Evolutionary conservation across 2,113 vertebrate genomes (phyloP).

Genomic region (Gavia stellata): DNA sequence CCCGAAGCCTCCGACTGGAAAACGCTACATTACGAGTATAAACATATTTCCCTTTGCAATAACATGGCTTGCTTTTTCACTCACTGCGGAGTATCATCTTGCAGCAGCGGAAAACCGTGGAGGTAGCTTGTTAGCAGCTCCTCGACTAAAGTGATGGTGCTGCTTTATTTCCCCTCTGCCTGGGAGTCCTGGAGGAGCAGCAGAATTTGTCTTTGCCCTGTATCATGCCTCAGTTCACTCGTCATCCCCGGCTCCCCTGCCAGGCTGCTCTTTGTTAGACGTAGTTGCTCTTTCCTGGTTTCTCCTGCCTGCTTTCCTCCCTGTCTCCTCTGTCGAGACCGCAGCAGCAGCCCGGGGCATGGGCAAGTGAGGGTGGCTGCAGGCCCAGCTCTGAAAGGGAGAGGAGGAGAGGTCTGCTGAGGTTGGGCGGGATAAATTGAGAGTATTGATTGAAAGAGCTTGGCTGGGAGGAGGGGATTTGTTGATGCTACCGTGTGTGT

Average conservation of each 20-base stretch:
- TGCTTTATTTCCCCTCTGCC: neutral
- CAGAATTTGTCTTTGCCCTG: neutral
- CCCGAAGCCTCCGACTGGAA: neutral
- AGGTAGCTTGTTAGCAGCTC: neutral
- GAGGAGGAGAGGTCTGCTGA: neutral
- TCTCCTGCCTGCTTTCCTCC: neutral
- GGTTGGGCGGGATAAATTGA: neutral
- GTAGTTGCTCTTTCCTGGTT: neutral
- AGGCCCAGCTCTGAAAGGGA: neutral
- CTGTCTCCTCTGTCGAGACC: fast-evolving
- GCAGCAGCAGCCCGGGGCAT: fast-evolving
- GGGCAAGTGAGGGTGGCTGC: neutral
- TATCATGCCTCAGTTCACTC: neutral
- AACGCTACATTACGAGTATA: neutral
- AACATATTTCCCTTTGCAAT: neutral
- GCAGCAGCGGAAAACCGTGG: neutral
- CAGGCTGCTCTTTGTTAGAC: fast-evolving
- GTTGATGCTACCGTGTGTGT: fast-evolving
- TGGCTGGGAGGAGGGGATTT: neutral
- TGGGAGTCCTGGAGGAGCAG: neutral
- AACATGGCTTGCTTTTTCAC: neutral
- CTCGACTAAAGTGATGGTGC: neutral
- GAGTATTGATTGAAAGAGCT: neutral
- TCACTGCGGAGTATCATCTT: neutral
- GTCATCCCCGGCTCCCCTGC: neutral